Conservation (phyloP, 1,140 invertebrate genomes). For the Drosophila punjabiensis region DNA sequence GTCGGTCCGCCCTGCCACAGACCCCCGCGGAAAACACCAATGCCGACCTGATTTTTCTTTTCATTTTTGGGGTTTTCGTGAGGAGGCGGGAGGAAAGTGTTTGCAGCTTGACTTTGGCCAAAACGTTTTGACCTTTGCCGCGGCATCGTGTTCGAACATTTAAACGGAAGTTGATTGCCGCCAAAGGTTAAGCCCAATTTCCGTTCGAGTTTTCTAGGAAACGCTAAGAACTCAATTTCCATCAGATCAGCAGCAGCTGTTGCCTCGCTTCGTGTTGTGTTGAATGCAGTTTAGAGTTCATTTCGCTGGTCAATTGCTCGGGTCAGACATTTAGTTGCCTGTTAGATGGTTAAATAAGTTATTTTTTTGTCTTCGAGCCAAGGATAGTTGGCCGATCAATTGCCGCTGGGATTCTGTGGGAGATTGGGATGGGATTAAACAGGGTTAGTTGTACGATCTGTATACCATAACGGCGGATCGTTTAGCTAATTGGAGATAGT, state of each 20-base stretch:
- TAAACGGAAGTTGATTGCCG: slow-evolving; percentile 83
- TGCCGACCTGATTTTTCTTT: slow-evolving; percentile 79
- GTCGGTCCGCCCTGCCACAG: slow-evolving; percentile 2
- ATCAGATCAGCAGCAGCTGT: slow-evolving; percentile 44
- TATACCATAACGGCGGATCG: slow-evolving; percentile 1
- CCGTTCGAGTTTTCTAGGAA: slow-evolving; percentile 60
- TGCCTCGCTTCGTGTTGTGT: slow-evolving; percentile 39
- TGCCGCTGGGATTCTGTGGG: slow-evolving; percentile 18
- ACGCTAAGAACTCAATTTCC: slow-evolving; percentile 74
- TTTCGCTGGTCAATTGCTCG: slow-evolving; percentile 55
- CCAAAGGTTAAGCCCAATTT: slow-evolving; percentile 81
- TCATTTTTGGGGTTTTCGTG: slow-evolving; percentile 59
- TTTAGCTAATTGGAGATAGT: slow-evolving; percentile 21
- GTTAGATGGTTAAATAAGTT: slow-evolving; percentile 55
- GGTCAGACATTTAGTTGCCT: slow-evolving; percentile 56
- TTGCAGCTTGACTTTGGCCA: slow-evolving; percentile 56
- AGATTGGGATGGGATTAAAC: slow-evolving; percentile 23
- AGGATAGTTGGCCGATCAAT: slow-evolving; percentile 31
- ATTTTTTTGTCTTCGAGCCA: slow-evolving; percentile 44
- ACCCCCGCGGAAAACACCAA: slow-evolving; percentile 47
- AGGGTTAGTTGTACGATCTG: not conserved
- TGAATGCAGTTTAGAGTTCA: slow-evolving; percentile 68
- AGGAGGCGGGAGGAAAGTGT: slow-evolving; percentile 63
- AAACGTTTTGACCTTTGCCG: slow-evolving; percentile 81
- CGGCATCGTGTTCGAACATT: slow-evolving; percentile 78